Base-by-base conservation (phyloP, 2,888 invertebrate genomes). In the Sphaerophoria taeniata region DNA sequence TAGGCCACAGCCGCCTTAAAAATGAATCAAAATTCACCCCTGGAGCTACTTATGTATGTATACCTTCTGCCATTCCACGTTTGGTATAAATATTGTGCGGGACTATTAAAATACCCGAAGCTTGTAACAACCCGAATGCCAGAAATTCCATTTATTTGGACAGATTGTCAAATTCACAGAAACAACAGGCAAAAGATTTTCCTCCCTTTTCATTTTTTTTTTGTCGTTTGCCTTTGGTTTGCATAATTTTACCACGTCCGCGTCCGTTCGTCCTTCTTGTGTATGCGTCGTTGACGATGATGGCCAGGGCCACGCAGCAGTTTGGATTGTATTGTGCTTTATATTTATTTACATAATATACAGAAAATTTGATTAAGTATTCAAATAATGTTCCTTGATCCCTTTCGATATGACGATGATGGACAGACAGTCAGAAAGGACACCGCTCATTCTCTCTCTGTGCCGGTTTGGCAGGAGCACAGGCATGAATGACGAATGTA, bases 121-220 rank as follows among this genome's bases (percentile, higher is more conserved):
- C 58, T 16, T 33, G 53, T 56, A 56, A 16, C 16, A 6, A 6
- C 16, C 36, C 51, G 34, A 67, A 60, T 73, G 73, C 31, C 74
- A 70, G 76, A 61, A 80, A 85, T 85, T 73, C 73, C 85, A 85
- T 85, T 80, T 85, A 85, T 85, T 85, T 85, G 80, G 85, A 80
- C 85, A 85, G 85, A 85, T 85, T 85, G 85, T 85, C 85, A 85
- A 85, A 85, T 85, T 85, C 85, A 85, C 85, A 85, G 80, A 85
- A 80, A 85, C 80, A 85, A 85, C 74, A 83, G 70, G 56, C 56
- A 70, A 56, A 65, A 56, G 83, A 83, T 58, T 70, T 56, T 73
- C 70, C 74, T 24, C 24, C 24, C 24, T 24, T 24, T 24, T 24
- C 1, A 24, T 2, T 24, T 24, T 24, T 24, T 24, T 24, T 24